Evolutionary conservation across 2,797 vertebrate species (phyloP), one percentile per base, ranked within the genome.

Genomic region (Choloepus didactylus): DNA sequence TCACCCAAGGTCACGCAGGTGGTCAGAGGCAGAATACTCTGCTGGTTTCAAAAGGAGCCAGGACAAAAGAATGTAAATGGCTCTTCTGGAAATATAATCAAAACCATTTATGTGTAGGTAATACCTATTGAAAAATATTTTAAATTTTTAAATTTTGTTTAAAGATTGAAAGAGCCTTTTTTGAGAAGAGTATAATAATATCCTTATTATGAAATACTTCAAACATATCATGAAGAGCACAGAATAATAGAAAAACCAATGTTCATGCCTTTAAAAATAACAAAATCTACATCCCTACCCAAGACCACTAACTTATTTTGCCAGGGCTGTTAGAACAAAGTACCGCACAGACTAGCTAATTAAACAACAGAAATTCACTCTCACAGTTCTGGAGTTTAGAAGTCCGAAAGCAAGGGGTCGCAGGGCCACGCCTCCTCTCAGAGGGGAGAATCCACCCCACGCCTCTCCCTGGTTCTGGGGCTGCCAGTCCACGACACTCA

Each of bases 231-330:
- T 91, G 70, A 93, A 77, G 38, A 31, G 9, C 75, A 64, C 14
- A 88, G 56, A 95, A 18, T 44, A 88, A 62, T 16, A 93, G 7
- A 83, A 96, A 96, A 87, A 79, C 59, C 87, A 95, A 93, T 19
- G 41, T 64, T 79, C 95, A 25, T 35, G 23, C 87, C 67, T 86
- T 94, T 82, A 41, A 93, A 95, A 96, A 73, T 41, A 82, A 77
- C 56, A 84, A 95, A 90, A 90, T 11, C 62, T 86, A 88, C 62
- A 72, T 75, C 31, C 35, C 25, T 9, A 77, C 54, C 75, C 90
- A 86, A 80, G 38, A 44, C 38, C n/a, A n/a, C 18, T 23, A 31
- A 49, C 49, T 77, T 10, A 9, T 54, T 54, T 54, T 54, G 12
- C 51, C 51, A 54, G 51, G 51, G 51, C 51, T 54, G 49, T 14